Base-by-base conservation (phyloP, 1,140 invertebrate genomes). In the Doryteuthis pealeii region DNA sequence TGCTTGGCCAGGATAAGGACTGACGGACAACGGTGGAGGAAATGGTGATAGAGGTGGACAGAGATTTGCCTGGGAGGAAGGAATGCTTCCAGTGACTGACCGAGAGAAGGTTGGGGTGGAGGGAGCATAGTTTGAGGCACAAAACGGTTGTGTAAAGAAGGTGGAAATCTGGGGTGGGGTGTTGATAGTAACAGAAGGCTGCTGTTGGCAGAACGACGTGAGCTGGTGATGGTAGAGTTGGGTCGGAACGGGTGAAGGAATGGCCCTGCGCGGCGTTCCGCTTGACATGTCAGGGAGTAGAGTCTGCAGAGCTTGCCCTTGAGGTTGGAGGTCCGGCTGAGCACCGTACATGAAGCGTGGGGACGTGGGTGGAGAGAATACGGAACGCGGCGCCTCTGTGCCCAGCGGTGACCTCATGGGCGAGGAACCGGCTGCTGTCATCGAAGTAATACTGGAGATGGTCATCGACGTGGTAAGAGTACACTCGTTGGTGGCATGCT, bases 111-210 rank as follows among this genome's bases (percentile, higher is more conserved):
- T 75, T 14, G 76, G 76, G 32, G 81, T 80, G 40, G 79, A 80
- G 33, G 81, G 79, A n/a, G 77, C 74, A 72, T 76, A 74, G 65
- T 75, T 72, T 32, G 83, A 80, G 77, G 78, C 82, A 75, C 80
- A 81, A 75, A 78, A 83, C 30, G 81, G 83, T 40, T 40, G 35
- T 31, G 80, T 80, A 49, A 82, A 78, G 58, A 81, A 80, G 31
- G 79, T 80, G 74, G 77, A 73, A 71, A 85, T 81, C 45, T 73
- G 76, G 80, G 82, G 79, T 32, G 76, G 74, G 87, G 88, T 76
- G 88, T 88, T 82, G 86, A 89, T 87, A 76, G 89, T 89, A 77
- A 89, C 88, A 43, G 88, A 78, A 72, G 73, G 6, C 40, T 31
- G 54, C 67, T 45, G 73, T 66, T 70, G 30, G 45, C 40, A 35